Base-by-base conservation (phyloP, 30 jellyfish, hydroid and myxozoan genomes). In the Aurelia sp. region DNA sequence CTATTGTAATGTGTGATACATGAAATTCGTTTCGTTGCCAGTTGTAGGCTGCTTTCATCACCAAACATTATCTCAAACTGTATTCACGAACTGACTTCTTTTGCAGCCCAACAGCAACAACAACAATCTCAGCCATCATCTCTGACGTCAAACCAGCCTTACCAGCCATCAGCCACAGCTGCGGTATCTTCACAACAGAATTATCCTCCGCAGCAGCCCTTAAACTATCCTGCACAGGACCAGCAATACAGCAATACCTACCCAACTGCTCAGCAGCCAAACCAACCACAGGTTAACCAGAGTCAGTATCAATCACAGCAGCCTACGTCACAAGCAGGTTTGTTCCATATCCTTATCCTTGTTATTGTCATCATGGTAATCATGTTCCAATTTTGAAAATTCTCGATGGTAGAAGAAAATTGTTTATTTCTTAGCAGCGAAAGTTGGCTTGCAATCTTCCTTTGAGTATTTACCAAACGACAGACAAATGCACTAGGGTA, bases 131-230 rank as follows among this genome's bases (percentile, higher is more conserved):
- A 71, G 61, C 86, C 89, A 10, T 63, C 95, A 2, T 64, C 95
- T 4, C 73, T 76, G 33, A 48, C 90, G 18, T 27, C 78, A 3
- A 78, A 59, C 66, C 89, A 79, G 17, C 22, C 88, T 5, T 63
- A 86, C 74, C 90, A 76, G 58, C 84, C 87, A 38, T 74, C 85
- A 38, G 63, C 92, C 24, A 48, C 85, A 19, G 62, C 85, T 11
- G 74, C 93, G 2, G 84, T 60, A 63, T 31, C 84, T 8, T 27
- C 84, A 5, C 91, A 81, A 63, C 84, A 22, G 33, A 74, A 52
- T 53, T 74, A 51, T 53, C 44, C 86, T 15, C 35, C 86, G 15
- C 86, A 74, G 59, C 88, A 77, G 22, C 67, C 57, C 22, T 16
- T 22, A 20, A 58, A 20, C 44, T 60, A 72, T 16, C 77, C 61